Evolutionary conservation across 92 coral and sea anemone species (phyloP).

Genomic region (Palythoa caribaeorum): DNA sequence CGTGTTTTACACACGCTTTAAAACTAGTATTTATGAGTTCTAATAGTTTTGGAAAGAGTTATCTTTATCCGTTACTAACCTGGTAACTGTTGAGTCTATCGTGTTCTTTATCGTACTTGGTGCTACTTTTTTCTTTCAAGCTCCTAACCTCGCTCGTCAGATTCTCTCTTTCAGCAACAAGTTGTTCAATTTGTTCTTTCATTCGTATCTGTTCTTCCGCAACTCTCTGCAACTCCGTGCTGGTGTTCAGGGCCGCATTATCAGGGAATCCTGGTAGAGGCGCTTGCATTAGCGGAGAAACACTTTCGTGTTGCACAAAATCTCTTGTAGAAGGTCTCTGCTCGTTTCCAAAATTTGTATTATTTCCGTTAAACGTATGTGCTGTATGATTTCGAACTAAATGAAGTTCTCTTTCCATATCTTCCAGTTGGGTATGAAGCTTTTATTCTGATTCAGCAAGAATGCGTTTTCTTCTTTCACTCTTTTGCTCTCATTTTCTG

Average conservation of each 20-base stretch:
- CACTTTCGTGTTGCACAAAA: not conserved
- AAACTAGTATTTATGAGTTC: no score
- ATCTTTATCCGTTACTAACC: conserved; percentile 34
- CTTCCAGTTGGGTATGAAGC: conserved; percentile 78
- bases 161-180: conserved; percentile 40
- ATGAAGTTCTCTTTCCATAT: conserved; percentile 59
- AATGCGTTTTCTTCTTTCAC: conserved; percentile 78
- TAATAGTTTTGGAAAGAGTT: not conserved
- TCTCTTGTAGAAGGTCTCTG: not conserved
- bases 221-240: conserved; percentile 32
- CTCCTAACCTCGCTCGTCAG: conserved; percentile 51
- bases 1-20: no score
- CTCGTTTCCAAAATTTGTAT: not conserved
- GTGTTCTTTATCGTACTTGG: conserved; percentile 56
- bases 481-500: conserved; percentile 71
- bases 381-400: conserved; percentile 6
- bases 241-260: conserved; percentile 3
- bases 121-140: conserved; percentile 49
- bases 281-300: conserved; percentile 13
- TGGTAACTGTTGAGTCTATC: conserved; percentile 64
- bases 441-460: conserved; percentile 77
- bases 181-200: conserved; percentile 36
- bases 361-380: not conserved
- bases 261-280: not conserved
- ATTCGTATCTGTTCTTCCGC: conserved; percentile 49